A percentile compares a stretch with the other conserved stretches of the same genome.
Conservation (phyloP, 2,113 vertebrate species). For the Tragelaphus imberbis region DNA sequence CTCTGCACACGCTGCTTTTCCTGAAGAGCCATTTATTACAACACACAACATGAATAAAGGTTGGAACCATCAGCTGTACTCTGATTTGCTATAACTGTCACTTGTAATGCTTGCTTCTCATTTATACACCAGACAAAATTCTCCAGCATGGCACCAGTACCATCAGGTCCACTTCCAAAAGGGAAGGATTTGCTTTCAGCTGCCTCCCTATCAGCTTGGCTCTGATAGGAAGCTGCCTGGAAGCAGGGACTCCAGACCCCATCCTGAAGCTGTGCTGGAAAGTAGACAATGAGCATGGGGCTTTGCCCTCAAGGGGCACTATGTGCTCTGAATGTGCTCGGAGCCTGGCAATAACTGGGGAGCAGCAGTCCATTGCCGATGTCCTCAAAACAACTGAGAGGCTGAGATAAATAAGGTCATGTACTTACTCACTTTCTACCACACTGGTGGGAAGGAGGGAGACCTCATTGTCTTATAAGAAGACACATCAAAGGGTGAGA, state of each 20-base stretch:
- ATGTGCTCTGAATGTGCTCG: constrained; percentile 85
- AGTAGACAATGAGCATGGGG: constrained; percentile 83
- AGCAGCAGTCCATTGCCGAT: constrained; percentile 79
- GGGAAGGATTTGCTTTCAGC: constrained; percentile 60
- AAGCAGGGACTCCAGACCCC: constrained; percentile 78
- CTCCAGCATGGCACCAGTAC: constrained; percentile 40
- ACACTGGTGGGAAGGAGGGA: constrained; percentile 85
- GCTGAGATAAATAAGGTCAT: constrained; percentile 90
- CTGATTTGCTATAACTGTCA: constrained; percentile 76
- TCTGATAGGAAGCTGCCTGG: constrained; percentile 82
- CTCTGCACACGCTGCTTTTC: constrained; percentile 60
- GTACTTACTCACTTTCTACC: constrained; percentile 81
- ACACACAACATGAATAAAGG: constrained; percentile 74
- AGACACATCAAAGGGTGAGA: constrained; percentile 62
- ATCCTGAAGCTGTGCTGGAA: constrained; percentile 78
- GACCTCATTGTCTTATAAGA: constrained; percentile 86
- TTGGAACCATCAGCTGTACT: constrained; percentile 62
- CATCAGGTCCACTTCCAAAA: constrained; percentile 50
- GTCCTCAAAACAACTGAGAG: constrained; percentile 89
- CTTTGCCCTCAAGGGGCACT: constrained; percentile 89
- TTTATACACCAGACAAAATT: constrained; percentile 71
- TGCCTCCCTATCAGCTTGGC: constrained; percentile 4
- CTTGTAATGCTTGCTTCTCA: constrained; percentile 64
- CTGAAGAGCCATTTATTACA: constrained; percentile 72
- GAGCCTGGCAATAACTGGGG: constrained; percentile 87